Conservation (phyloP, 1,140 invertebrate genomes). For the Oryctes rhinoceros region DNA sequence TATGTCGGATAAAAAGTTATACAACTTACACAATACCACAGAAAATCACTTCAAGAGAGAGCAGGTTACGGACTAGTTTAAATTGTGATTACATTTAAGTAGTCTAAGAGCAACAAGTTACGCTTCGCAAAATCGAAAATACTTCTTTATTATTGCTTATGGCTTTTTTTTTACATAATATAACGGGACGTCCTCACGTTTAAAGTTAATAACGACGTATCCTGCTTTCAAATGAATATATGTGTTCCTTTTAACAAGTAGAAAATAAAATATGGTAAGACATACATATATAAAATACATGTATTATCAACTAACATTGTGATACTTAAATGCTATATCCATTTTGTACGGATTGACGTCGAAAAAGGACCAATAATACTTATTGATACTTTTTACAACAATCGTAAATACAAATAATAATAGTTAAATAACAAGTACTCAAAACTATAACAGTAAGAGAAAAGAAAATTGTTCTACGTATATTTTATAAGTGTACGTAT, state of each 20-base stretch:
- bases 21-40: constrained; percentile 30
- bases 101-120: background rate
- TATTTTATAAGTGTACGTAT: background rate
- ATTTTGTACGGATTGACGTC: background rate
- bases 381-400: constrained; percentile 5
- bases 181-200: background rate
- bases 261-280: constrained; percentile 19
- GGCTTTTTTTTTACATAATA: background rate
- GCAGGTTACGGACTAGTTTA: constrained; percentile 35
- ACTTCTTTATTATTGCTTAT: background rate
- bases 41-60: constrained; percentile 11
- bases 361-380: background rate
- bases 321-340: background rate
- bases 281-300: constrained; percentile 12
- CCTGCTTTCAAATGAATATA: constrained; percentile 15
- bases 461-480: background rate
- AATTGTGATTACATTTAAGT: background rate
- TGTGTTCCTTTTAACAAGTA: constrained; percentile 2
- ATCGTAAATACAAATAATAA: background rate
- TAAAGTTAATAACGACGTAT: constrained; percentile 3
- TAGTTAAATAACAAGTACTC: background rate
- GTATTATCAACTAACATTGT: constrained; percentile 15
- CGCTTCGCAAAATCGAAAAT: constrained; percentile 14
- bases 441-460: background rate
- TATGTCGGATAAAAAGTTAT: background rate